phyloP scores from a whole-genome alignment of 2,113 vertebrate genomes.

The Strix aluco region DNA sequence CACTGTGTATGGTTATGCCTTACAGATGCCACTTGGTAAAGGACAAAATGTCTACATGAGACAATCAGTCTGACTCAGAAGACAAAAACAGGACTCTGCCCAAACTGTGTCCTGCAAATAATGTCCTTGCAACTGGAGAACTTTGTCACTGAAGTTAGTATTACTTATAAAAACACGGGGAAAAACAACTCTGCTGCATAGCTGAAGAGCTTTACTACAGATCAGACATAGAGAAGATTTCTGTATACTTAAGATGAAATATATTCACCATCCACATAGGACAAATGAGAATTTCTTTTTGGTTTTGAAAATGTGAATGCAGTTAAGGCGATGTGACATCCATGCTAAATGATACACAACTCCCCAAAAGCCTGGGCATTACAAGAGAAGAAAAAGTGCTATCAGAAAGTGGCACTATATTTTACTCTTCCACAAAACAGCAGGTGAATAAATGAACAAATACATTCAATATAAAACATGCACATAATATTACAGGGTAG shows the following conservation, averaged over 20 bases:
- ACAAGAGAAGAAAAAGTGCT: background rate
- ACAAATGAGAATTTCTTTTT: background rate
- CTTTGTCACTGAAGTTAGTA: background rate
- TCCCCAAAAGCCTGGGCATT: background rate
- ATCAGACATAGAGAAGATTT: background rate
- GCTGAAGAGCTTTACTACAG: background rate
- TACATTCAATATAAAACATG: background rate
- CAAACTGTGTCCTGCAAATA: background rate
- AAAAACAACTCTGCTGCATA: background rate
- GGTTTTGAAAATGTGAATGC: background rate
- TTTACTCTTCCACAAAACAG: background rate
- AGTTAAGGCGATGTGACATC: background rate
- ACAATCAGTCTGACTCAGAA: background rate
- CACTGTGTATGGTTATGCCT: background rate
- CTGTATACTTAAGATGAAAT: background rate
- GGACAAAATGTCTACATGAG: slow-evolving; percentile 7
- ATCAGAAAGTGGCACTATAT: background rate
- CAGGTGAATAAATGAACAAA: background rate
- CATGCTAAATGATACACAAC: background rate
- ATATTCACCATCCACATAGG: background rate
- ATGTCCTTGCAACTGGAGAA: background rate
- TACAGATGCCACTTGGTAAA: slow-evolving; percentile 27
- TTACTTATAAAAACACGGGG: background rate
- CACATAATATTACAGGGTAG: background rate
- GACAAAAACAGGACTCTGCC: background rate